Conservation (phyloP, 1,140 invertebrate genomes). For the Aphelinus certus region DNA sequence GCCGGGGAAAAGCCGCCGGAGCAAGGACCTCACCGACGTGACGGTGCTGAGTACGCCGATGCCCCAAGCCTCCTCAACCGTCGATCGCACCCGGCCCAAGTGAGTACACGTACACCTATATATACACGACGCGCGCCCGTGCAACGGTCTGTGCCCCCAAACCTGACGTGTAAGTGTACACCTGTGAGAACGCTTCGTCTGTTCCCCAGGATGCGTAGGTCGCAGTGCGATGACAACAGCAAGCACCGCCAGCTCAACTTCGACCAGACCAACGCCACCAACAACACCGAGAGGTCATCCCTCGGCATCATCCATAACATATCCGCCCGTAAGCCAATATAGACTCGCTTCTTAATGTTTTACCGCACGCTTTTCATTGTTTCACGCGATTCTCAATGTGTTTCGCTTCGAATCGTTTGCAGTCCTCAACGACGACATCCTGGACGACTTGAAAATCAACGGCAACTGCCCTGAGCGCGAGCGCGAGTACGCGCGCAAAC, state of each 20-base stretch:
- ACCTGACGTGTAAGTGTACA: no score
- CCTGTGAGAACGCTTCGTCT: no score
- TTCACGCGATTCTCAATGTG: slow-evolving; percentile 2
- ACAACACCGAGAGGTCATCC: slow-evolving; percentile 43
- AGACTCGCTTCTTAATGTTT: no score
- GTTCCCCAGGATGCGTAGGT: slow-evolving; percentile 7
- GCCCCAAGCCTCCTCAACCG: slow-evolving; percentile 58
- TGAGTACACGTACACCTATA: slow-evolving; percentile 26
- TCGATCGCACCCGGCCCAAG: slow-evolving; percentile 48
- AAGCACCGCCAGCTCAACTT: slow-evolving; percentile 38
- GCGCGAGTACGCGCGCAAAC: slow-evolving; percentile 50
- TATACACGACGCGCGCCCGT: no score
- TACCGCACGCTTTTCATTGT: not conserved
- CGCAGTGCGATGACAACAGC: not conserved
- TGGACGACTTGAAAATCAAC: slow-evolving; percentile 36
- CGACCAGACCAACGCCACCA: slow-evolving; percentile 21
- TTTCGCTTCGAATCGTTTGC: slow-evolving; percentile 25
- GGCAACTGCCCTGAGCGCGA: slow-evolving; percentile 41
- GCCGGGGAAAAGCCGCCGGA: no score
- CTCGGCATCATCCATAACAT: slow-evolving; percentile 53
- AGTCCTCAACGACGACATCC: slow-evolving; percentile 42
- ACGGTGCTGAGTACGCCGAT: slow-evolving; percentile 52
- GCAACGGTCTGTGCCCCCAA: no score
- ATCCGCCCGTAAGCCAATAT: slow-evolving; percentile 46
- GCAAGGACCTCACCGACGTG: slow-evolving; percentile 42